Conservation (phyloP, 2,113 vertebrate genomes). For the Centropristis striata region DNA sequence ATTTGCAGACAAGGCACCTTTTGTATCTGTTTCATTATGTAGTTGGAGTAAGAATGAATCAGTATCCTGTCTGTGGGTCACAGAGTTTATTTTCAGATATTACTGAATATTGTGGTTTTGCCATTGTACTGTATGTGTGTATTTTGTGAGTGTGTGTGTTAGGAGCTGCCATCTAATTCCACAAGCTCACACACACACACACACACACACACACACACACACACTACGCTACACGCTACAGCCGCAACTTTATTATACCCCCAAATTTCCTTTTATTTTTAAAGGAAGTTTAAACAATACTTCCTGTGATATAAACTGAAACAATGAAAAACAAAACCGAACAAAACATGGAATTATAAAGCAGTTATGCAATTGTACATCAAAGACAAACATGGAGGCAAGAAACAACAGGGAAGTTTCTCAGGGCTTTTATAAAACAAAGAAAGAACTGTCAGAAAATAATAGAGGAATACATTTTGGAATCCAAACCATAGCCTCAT, state of each 20-base stretch:
- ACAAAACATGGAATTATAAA: not conserved
- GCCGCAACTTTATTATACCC: slow-evolving; percentile 34
- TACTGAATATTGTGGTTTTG: slow-evolving; percentile 24
- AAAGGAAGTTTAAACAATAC: slow-evolving; percentile 45
- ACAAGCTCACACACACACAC: slow-evolving; percentile 6
- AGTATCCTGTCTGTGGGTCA: slow-evolving; percentile 60
- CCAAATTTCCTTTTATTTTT: slow-evolving; percentile 37
- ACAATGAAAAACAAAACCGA: slow-evolving; percentile 29
- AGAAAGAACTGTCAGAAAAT: slow-evolving; percentile 14
- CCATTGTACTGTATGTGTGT: slow-evolving; percentile 16
- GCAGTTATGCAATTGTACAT: slow-evolving; percentile 43
- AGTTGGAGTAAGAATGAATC: slow-evolving; percentile 56
- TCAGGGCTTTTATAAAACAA: slow-evolving; percentile 29
- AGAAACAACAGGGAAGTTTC: slow-evolving; percentile 28
- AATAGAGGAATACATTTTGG: not conserved
- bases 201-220: slow-evolving; percentile 16
- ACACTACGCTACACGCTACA: not conserved
- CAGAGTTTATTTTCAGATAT: slow-evolving; percentile 54
- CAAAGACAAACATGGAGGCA: slow-evolving; percentile 20
- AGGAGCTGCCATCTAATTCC: not conserved
- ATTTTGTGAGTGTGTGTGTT: slow-evolving; percentile 7
- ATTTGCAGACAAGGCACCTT: slow-evolving; percentile 54
- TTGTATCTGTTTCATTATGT: slow-evolving; percentile 53
- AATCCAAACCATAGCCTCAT: not conserved
- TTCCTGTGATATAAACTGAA: slow-evolving; percentile 45